These are phyloP conservation scores for Acanthopagrus latus DNA, from an alignment of 2,797 vertebrate genomes.

Conservation along the genomic window DNA sequence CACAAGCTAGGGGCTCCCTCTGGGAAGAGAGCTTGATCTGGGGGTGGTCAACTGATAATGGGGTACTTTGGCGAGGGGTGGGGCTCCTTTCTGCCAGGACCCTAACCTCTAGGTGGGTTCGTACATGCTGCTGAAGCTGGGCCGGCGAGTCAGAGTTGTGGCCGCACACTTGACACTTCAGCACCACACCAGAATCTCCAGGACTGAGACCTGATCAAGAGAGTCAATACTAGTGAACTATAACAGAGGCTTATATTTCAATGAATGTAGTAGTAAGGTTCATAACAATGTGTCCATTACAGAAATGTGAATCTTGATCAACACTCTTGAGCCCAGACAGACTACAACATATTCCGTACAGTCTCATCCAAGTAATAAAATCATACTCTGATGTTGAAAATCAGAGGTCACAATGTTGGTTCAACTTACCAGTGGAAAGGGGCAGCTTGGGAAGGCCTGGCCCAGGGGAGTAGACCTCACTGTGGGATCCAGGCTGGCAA, in stretches of 20 bases:
- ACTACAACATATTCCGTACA: neutral
- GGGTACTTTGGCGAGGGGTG: conserved; percentile 78
- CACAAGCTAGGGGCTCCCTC: conserved; percentile 71
- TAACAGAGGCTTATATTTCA: neutral
- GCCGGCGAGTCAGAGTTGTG: conserved; percentile 88
- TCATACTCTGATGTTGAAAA: neutral
- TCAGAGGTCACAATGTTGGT: neutral
- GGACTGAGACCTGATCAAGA: conserved; percentile 83
- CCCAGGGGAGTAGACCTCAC: conserved; percentile 91
- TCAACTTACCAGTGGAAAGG: conserved; percentile 83
- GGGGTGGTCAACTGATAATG: conserved; percentile 56
- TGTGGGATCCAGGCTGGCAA: conserved; percentile 95
- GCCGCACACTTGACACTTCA: conserved; percentile 89
- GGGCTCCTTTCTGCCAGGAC: conserved; percentile 77
- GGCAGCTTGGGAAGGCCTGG: conserved; percentile 87
- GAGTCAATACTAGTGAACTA: neutral
- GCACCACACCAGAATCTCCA: conserved; percentile 83
- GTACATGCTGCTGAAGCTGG: conserved; percentile 90
- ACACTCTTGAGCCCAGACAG: neutral
- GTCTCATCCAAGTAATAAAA: neutral
- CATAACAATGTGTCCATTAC: neutral
- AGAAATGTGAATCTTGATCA: neutral
- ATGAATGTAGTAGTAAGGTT: neutral
- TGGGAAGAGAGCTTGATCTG: conserved; percentile 70
- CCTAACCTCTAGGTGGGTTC: conserved; percentile 85